Base-by-base conservation (phyloP, 1,140 invertebrate genomes). In the Arctopsyche grandis region DNA sequence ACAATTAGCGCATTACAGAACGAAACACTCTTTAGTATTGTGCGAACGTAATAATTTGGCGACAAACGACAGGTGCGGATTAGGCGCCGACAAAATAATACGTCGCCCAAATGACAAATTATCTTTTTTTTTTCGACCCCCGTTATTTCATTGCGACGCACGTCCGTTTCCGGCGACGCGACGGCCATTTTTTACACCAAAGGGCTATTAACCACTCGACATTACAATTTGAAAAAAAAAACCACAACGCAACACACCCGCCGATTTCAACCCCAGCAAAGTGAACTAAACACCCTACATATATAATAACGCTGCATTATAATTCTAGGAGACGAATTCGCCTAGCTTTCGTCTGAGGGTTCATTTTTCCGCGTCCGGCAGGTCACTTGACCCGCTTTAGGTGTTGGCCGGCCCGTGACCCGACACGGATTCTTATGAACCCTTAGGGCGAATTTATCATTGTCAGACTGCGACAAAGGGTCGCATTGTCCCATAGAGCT, bases 371-470 rank as follows among this genome's bases (percentile, higher is more conserved):
- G 60, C 10, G 10, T 21, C 21, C 60, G 5, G 60, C 10, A 19
- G 10, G 60, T 22, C 63, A 71, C 69, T 71, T 71, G 69, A 71
- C 69, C 69, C 69, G 12, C 43, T 71, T 66, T 48, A 46, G 43
- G 69, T 71, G 44, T 46, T 21, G 19, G 29, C 60, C 19, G 60
- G 14, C 19, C 24, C 24, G 60, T 46, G 24, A 71, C 69, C 69
- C 69, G 44, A 71, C 69, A 48, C 69, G 38, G 69, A 71, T 71
- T 71, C 69, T 71, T 71, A 71, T 71, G 69, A 71, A 71, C 69
- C 69, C 69, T 71, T 46, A 44, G 43, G 14, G 69, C 43, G 38
- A 71, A 71, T 71, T 71, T 71, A 71, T 71, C 69, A 71, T 71
- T 71, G 69, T 71, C 69, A 71, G 7, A 16, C 19, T 5, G 5